phyloP scores from a whole-genome alignment of 2,113 vertebrate genomes.

The Raphicerus campestris region DNA sequence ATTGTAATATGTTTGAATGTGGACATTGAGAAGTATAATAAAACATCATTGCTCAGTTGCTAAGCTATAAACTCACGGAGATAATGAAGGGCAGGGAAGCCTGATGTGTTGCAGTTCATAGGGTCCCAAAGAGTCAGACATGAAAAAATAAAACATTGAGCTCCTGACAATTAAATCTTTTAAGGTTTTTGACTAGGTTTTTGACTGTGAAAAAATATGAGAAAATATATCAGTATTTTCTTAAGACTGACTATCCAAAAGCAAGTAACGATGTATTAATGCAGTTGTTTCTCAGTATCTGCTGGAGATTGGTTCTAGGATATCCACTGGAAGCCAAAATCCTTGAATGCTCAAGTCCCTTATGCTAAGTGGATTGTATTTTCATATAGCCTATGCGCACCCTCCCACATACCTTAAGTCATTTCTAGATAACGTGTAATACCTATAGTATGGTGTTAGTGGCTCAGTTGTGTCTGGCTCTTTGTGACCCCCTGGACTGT shows the following conservation, averaged over 20 bases:
- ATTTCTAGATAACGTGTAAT: background rate
- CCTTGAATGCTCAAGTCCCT: background rate
- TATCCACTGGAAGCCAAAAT: background rate
- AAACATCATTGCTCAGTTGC: background rate
- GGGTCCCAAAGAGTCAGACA: background rate
- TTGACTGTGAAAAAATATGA: background rate
- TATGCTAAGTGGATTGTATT: background rate
- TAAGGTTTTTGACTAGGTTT: background rate
- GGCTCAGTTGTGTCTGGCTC: background rate
- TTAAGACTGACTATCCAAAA: background rate
- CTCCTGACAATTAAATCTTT: background rate
- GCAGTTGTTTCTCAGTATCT: background rate
- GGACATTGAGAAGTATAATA: background rate
- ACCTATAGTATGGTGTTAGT: background rate
- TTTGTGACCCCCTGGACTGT: background rate
- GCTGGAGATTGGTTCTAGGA: background rate
- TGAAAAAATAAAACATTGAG: background rate
- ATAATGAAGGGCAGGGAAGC: background rate
- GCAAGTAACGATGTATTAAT: background rate
- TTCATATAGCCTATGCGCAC: background rate
- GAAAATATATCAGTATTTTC: background rate
- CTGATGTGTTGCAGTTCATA: background rate
- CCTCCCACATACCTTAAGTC: background rate
- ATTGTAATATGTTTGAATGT: background rate
- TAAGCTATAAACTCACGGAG: background rate